Conservation (phyloP, 2,888 invertebrate genomes). For the Trissolcus japonicus region DNA sequence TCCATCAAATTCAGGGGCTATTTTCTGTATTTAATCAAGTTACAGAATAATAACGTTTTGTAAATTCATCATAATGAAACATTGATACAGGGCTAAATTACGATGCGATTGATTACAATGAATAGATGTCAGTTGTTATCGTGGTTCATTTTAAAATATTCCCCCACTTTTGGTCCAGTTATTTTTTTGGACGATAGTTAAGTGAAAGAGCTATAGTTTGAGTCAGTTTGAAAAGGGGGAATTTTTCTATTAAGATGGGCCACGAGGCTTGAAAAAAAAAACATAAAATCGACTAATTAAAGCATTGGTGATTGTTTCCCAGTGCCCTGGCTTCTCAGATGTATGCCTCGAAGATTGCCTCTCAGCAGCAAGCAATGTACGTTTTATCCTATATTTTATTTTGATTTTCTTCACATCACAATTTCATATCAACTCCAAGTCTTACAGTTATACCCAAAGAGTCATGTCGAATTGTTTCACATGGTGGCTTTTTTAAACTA, state of each 20-base stretch:
- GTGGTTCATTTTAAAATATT: too few relatives aligned
- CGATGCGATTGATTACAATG: too few relatives aligned
- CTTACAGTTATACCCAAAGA: constrained; percentile 73
- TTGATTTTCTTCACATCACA: constrained; percentile 72
- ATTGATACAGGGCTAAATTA: too few relatives aligned
- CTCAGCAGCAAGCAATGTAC: constrained; percentile 96
- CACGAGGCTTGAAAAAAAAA: constrained; percentile 57
- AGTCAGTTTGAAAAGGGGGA: constrained; percentile 12
- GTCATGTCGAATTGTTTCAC: background rate
- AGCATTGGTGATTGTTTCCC: constrained; percentile 81
- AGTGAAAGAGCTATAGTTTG: too few relatives aligned
- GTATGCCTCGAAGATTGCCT: constrained; percentile 93
- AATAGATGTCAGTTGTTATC: too few relatives aligned
- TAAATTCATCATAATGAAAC: too few relatives aligned
- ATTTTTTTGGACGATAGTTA: too few relatives aligned
- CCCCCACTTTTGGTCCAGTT: too few relatives aligned
- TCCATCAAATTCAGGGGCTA: too few relatives aligned
- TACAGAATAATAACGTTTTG: too few relatives aligned
- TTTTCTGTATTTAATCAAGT: too few relatives aligned
- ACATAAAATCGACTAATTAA: constrained; percentile 73
- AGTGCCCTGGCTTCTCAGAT: constrained; percentile 98
- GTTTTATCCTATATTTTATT: constrained; percentile 78
- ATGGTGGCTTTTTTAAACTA: background rate
- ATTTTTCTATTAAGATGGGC: constrained; percentile 52
- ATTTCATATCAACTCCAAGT: constrained; percentile 62